Conservation (phyloP, 2,888 invertebrate genomes). For the Apodemia mormo region DNA sequence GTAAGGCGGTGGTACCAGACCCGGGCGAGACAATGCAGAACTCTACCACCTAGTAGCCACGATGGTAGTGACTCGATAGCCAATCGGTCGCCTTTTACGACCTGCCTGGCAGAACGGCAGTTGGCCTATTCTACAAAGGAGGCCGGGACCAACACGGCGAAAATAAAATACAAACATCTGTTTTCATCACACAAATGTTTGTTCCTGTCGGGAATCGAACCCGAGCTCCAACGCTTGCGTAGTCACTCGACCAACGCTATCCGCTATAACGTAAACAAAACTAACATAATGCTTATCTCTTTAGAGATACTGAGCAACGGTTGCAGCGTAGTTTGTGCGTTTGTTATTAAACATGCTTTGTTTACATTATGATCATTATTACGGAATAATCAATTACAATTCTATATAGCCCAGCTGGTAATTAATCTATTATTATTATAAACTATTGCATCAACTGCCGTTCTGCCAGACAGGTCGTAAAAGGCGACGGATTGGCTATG, state of each 20-base stretch:
- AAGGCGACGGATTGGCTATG: too few species aligned
- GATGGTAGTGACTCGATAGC: too few species aligned
- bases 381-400: slow-evolving; percentile 2
- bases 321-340: slow-evolving; percentile 6
- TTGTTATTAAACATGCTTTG: slow-evolving; percentile 12
- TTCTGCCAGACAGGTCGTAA: too few species aligned
- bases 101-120: too few species aligned
- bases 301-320: neutral
- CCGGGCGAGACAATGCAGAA: too few species aligned
- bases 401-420: slow-evolving; percentile 1
- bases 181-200: too few species aligned
- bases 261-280: neutral
- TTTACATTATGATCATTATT: neutral
- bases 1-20: too few species aligned
- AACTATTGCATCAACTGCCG: neutral
- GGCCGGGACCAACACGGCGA: too few species aligned
- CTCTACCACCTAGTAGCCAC: too few species aligned
- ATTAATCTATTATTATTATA: neutral
- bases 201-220: neutral
- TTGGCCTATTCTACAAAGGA: too few species aligned
- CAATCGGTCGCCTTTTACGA: too few species aligned
- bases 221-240: neutral
- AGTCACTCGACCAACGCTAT: neutral
- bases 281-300: neutral
- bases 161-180: too few species aligned